phyloP scores from a whole-genome alignment of 1,140 invertebrate genomes.

The Psilanteris sp. region DNA sequence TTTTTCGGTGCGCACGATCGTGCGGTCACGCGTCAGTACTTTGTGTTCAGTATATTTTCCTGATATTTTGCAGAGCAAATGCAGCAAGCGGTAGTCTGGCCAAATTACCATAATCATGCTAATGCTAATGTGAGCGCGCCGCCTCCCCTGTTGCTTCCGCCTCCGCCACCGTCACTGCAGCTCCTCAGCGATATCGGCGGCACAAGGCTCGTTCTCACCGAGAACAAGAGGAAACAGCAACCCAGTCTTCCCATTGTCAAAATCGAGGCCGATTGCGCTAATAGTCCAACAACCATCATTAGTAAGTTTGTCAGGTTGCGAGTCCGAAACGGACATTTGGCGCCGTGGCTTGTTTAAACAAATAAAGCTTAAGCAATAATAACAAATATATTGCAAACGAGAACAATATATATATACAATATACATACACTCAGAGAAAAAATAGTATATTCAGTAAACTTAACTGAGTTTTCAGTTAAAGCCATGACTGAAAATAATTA shows the following conservation, averaged over 20 bases:
- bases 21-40: conserved; percentile 1
- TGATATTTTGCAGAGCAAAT: conserved; percentile 82
- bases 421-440: too few species aligned
- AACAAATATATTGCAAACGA: too few species aligned
- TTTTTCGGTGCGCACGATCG: not conserved
- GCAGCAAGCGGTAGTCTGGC: conserved; percentile 88
- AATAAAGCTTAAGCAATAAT: too few species aligned
- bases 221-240: conserved; percentile 83
- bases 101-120: conserved; percentile 81
- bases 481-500: too few species aligned
- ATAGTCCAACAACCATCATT: conserved; percentile 75
- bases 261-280: conserved; percentile 82
- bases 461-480: too few species aligned
- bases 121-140: conserved; percentile 76
- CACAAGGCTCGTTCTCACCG: conserved; percentile 74
- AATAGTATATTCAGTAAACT: too few species aligned
- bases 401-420: too few species aligned
- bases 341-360: too few species aligned
- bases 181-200: conserved; percentile 82
- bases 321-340: too few species aligned
- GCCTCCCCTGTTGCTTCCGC: conserved; percentile 83
- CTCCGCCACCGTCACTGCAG: conserved; percentile 83
- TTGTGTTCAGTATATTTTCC: conserved; percentile 22
- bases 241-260: conserved; percentile 84
- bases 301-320: conserved; percentile 64